These are phyloP conservation scores for Amblyornis subalaris DNA, from an alignment of 2,113 vertebrate genomes.

Conservation along the genomic window DNA sequence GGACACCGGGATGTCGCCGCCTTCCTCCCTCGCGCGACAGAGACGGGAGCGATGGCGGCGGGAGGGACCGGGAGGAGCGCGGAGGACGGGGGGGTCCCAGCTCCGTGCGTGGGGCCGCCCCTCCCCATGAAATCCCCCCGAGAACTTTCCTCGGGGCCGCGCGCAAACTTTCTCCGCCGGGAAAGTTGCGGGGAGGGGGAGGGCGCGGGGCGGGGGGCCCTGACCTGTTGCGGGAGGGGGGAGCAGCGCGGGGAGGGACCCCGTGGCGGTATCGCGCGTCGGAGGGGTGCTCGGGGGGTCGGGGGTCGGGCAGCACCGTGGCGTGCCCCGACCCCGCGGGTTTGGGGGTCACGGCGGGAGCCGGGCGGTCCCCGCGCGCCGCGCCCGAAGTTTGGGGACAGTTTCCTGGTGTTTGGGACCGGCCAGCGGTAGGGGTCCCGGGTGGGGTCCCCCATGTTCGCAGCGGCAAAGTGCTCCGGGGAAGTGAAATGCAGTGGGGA, in stretches of 20 bases:
- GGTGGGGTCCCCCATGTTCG: not conserved
- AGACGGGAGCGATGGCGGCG: slow-evolving; percentile 18
- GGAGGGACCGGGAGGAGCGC: not conserved
- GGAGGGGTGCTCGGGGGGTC: not conserved
- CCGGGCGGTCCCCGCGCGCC: not conserved
- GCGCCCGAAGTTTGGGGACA: not conserved
- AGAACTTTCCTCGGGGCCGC: not conserved
- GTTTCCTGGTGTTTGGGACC: not conserved
- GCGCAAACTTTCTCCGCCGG: not conserved
- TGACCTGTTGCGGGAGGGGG: not conserved
- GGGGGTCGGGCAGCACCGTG: not conserved
- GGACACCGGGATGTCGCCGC: not conserved
- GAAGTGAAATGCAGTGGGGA: too few relatives aligned
- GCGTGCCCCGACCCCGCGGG: not conserved
- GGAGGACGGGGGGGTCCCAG: not conserved
- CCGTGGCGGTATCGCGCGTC: too few relatives aligned
- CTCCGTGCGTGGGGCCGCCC: not conserved
- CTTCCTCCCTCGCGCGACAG: not conserved
- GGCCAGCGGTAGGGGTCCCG: not conserved
- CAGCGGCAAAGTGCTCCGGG: not conserved
- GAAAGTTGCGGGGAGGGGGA: not conserved
- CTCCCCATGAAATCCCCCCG: not conserved
- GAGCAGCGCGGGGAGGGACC: not conserved
- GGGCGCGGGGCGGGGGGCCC: not conserved
- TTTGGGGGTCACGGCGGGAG: not conserved